phyloP scores from a whole-genome alignment of 2,888 invertebrate species.

The Sesia bembeciformis region DNA sequence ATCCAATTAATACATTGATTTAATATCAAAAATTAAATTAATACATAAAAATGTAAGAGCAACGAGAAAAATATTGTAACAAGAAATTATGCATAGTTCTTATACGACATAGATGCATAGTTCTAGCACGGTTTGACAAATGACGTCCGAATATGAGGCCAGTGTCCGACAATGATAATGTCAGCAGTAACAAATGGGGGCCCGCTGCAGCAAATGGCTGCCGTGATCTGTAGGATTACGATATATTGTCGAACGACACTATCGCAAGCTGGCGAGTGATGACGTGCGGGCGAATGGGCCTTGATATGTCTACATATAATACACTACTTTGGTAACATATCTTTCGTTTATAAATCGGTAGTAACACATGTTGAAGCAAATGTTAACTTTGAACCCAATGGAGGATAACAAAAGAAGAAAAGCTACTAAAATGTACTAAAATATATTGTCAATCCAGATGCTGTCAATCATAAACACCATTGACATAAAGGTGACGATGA shows the following conservation, averaged over 20 bases:
- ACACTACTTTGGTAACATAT: neutral
- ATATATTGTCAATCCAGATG: too few relatives aligned
- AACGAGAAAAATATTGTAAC: neutral
- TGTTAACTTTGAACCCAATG: too few relatives aligned
- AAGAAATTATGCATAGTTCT: neutral
- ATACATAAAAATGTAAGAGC: too few relatives aligned
- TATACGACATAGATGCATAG: neutral
- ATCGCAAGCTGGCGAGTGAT: constrained; percentile 14
- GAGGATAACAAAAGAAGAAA: too few relatives aligned
- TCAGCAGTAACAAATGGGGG: constrained; percentile 56
- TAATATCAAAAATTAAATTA: too few relatives aligned
- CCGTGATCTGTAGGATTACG: constrained; percentile 37
- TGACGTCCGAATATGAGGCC: constrained; percentile 60
- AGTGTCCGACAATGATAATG: constrained; percentile 62
- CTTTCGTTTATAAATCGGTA: too few relatives aligned
- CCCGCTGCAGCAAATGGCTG: constrained; percentile 40
- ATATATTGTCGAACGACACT: constrained; percentile 40
- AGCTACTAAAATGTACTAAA: too few relatives aligned
- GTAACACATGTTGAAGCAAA: too few relatives aligned
- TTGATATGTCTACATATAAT: neutral
- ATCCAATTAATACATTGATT: too few relatives aligned
- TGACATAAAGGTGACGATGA: too few relatives aligned
- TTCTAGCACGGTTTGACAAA: constrained; percentile 41
- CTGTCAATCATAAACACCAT: too few relatives aligned
- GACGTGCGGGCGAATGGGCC: neutral